A percentile compares a stretch with the other conserved stretches of the same genome.
These are phyloP conservation scores for Drosophila greeni DNA, from an alignment of 2,888 invertebrate genomes.

Conservation along the genomic window DNA sequence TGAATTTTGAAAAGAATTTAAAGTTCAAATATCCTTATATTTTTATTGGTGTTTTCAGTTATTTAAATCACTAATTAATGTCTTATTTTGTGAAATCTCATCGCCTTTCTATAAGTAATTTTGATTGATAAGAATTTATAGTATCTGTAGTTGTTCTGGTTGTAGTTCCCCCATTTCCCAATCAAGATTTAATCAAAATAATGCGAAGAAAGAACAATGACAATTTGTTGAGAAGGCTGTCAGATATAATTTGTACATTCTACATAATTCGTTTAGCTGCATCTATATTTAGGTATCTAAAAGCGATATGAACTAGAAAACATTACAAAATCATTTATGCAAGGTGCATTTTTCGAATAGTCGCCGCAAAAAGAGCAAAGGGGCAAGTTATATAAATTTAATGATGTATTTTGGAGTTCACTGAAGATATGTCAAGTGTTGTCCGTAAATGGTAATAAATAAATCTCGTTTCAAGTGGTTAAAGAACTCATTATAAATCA, in stretches of 20 bases:
- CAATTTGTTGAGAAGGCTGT: constrained; percentile 32
- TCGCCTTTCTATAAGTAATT: neutral
- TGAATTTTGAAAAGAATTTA: neutral
- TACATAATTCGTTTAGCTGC: constrained; percentile 30
- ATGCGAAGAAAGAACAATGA: constrained; percentile 29
- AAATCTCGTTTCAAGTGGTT: constrained; percentile 1
- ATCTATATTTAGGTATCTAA: constrained; percentile 36
- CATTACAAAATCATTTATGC: constrained; percentile 20
- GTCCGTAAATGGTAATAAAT: constrained; percentile 1
- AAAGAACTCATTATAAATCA: constrained; percentile 13
- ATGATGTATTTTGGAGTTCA: neutral
- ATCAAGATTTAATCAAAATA: constrained; percentile 29
- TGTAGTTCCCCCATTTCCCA: constrained; percentile 11
- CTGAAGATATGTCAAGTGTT: neutral
- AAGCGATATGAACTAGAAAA: constrained; percentile 20
- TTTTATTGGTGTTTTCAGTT: neutral
- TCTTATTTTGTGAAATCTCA: neutral
- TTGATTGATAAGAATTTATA: too few species aligned
- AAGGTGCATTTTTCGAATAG: constrained; percentile 7
- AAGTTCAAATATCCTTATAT: neutral
- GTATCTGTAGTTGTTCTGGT: too few species aligned
- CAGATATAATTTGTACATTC: constrained; percentile 31
- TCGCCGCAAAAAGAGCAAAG: constrained; percentile 4
- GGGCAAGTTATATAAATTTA: constrained; percentile 3
- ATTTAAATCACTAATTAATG: neutral